These are phyloP conservation scores for Trachelus tabidus DNA, from an alignment of 2,888 invertebrate species.

Conservation along the genomic window DNA sequence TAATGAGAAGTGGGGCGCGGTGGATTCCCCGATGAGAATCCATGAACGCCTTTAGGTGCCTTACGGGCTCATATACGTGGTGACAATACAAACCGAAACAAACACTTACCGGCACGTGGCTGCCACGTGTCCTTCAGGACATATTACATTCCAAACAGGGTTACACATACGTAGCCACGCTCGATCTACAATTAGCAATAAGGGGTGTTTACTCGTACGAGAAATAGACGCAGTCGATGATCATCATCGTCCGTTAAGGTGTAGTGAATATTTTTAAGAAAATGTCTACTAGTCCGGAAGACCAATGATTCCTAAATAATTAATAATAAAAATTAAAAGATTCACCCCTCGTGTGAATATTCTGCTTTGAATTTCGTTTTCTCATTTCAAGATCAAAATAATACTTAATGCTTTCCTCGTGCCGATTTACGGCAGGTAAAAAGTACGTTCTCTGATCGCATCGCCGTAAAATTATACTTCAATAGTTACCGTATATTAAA, in stretches of 20 bases:
- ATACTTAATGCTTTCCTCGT: too few relatives aligned
- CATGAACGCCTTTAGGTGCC: conserved; percentile 27
- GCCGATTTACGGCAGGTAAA: too few relatives aligned
- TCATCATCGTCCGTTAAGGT: neutral
- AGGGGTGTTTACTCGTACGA: conserved; percentile 39
- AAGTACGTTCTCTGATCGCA: neutral
- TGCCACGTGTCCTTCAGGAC: conserved; percentile 68
- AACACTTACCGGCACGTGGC: conserved; percentile 64
- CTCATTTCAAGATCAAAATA: too few relatives aligned
- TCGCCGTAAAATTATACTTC: neutral
- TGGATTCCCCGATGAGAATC: neutral
- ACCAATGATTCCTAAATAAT: neutral
- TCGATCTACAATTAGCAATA: conserved; percentile 56
- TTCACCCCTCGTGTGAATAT: neutral
- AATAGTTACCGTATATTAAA: neutral
- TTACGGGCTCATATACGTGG: conserved; percentile 55
- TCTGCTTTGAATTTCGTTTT: too few relatives aligned
- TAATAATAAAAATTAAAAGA: neutral
- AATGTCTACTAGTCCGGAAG: neutral
- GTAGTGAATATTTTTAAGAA: neutral
- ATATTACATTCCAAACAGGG: conserved; percentile 62
- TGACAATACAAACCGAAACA: conserved; percentile 67
- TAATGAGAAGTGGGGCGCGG: conserved; percentile 33
- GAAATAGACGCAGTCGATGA: neutral
- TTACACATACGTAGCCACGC: conserved; percentile 54